Evolutionary conservation across 2,113 vertebrate genomes (phyloP).

Genomic region (Melanocharis versteri): DNA sequence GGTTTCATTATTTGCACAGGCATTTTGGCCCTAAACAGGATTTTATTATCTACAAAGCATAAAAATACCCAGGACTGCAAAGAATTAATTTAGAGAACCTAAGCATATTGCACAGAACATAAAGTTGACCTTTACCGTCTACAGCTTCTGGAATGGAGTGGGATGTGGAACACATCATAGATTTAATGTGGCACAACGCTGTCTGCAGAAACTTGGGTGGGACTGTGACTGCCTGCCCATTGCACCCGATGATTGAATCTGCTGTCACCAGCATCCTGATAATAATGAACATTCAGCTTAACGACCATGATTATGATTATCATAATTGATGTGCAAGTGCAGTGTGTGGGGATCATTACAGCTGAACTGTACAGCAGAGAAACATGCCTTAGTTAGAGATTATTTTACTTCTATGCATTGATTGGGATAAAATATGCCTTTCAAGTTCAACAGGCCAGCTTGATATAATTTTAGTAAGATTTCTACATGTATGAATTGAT

Average conservation of each 20-base stretch:
- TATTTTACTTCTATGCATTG: conserved; percentile 75
- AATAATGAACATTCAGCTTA: conserved; percentile 87
- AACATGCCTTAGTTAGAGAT: conserved; percentile 73
- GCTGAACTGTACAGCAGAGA: conserved; percentile 74
- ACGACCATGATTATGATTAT: conserved; percentile 86
- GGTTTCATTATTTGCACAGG: conserved; percentile 55
- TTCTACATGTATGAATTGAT: conserved; percentile 39
- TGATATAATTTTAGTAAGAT: conserved; percentile 63
- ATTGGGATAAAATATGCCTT: conserved; percentile 77
- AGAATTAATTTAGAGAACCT: conserved; percentile 80
- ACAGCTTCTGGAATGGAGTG: conserved; percentile 75
- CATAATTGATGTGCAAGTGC: conserved; percentile 86
- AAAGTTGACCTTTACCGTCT: conserved; percentile 83
- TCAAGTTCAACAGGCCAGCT: conserved; percentile 60
- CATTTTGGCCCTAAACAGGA: conserved; percentile 67
- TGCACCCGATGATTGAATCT: conserved; percentile 81
- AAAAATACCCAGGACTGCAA: conserved; percentile 68
- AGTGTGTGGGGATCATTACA: conserved; percentile 79
- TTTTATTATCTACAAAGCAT: conserved; percentile 73
- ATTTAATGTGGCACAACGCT: conserved; percentile 81
- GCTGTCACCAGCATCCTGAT: conserved; percentile 83
- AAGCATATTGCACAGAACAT: conserved; percentile 85
- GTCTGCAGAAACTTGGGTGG: conserved; percentile 80
- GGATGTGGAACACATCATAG: conserved; percentile 79
- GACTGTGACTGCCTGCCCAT: conserved; percentile 72